These are phyloP conservation scores for Todus mexicanus DNA, from an alignment of 2,797 vertebrate genomes.

Conservation along the genomic window DNA sequence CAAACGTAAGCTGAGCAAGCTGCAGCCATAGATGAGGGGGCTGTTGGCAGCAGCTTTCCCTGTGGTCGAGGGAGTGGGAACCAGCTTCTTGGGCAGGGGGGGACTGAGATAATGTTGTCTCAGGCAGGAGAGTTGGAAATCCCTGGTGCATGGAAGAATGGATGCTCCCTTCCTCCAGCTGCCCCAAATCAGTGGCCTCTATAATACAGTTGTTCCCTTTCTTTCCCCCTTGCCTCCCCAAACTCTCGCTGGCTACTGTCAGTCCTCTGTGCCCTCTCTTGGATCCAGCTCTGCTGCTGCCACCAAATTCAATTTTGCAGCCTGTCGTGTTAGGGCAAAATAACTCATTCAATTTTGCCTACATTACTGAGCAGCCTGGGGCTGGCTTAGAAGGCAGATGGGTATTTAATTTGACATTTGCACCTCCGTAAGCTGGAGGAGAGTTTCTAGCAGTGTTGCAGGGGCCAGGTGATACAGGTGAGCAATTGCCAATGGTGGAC, in stretches of 20 bases:
- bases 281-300: neutral
- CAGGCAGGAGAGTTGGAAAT: neutral
- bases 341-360: neutral
- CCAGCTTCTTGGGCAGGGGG: accelerated
- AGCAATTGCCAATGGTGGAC: neutral
- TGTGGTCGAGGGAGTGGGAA: neutral
- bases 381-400: neutral
- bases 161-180: neutral
- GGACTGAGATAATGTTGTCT: accelerated
- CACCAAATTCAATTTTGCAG: neutral
- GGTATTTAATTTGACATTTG: constrained; percentile 20
- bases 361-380: neutral
- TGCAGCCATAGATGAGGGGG: accelerated
- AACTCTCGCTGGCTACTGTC: neutral
- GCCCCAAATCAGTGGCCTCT: neutral
- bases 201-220: neutral
- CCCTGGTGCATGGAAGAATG: neutral
- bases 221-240: neutral
- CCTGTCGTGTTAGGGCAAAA: neutral
- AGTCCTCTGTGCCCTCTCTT: neutral
- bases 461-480: neutral
- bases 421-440: neutral
- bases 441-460: neutral
- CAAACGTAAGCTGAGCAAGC: neutral
- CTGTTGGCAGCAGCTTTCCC: neutral